Evolutionary conservation across 2,797 vertebrate genomes (phyloP).

Genomic region (Anas bahamensis): DNA sequence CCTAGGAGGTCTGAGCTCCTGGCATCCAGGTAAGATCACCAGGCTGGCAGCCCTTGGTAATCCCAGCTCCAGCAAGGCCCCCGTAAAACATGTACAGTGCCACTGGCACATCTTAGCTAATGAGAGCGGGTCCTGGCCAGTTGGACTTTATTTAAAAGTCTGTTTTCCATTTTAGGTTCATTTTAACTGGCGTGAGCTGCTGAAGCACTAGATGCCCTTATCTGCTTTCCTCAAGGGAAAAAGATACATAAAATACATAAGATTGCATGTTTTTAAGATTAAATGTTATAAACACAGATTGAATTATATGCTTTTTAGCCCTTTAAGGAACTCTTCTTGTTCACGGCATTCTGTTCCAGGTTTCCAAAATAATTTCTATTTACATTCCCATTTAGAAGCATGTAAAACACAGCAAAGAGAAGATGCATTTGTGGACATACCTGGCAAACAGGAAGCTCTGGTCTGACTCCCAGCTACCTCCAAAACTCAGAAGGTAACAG

Average conservation of each 20-base stretch:
- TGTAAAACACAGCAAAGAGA: background rate
- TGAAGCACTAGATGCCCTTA: slow-evolving; percentile 13
- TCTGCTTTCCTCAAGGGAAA: slow-evolving; percentile 37
- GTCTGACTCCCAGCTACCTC: background rate
- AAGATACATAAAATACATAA: background rate
- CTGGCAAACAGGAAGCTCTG: background rate
- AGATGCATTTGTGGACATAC: background rate
- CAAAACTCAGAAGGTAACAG: background rate
- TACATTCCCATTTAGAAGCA: background rate
- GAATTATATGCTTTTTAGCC: slow-evolving; percentile 28
- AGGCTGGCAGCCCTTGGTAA: background rate
- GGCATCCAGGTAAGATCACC: background rate
- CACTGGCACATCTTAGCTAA: background rate
- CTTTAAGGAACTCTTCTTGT: slow-evolving; percentile 7
- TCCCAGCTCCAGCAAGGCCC: background rate
- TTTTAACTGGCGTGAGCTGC: background rate
- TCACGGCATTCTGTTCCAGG: background rate
- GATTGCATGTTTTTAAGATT: slow-evolving; percentile 14
- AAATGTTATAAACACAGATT: slow-evolving; percentile 46
- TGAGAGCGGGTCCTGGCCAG: background rate
- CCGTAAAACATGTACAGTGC: background rate
- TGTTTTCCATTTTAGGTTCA: background rate
- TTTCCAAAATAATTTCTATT: slow-evolving; percentile 12
- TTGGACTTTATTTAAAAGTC: background rate
- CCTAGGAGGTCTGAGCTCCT: background rate